These are phyloP conservation scores for Tetraodon nigroviridis DNA, from an alignment of 2,113 vertebrate species.

Conservation along the genomic window DNA sequence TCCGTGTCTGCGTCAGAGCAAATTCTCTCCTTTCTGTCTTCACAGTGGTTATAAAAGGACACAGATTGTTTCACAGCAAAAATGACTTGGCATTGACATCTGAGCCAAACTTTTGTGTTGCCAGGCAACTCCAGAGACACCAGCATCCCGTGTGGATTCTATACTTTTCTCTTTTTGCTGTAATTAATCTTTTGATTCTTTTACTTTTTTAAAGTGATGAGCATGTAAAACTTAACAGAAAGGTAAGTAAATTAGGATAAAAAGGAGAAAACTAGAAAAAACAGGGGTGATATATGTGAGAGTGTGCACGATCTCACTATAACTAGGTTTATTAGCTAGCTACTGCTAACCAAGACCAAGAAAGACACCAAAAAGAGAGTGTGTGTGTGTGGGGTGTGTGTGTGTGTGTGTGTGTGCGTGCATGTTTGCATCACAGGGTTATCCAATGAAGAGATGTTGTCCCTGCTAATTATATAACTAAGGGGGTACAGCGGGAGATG, in stretches of 20 bases:
- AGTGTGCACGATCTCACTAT: too few species aligned
- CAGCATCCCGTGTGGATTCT: slow-evolving; percentile 28
- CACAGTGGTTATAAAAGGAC: slow-evolving; percentile 36
- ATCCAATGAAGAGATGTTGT: slow-evolving; percentile 26
- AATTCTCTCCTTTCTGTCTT: slow-evolving; percentile 17
- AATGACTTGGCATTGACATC: slow-evolving; percentile 42
- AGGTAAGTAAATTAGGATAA: too few species aligned
- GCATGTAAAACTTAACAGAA: too few species aligned
- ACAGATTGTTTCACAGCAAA: slow-evolving; percentile 52
- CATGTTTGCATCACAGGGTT: too few species aligned
- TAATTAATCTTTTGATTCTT: not conserved
- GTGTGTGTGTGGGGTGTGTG: too few species aligned
- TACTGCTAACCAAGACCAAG: too few species aligned
- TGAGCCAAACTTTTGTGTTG: slow-evolving; percentile 57
- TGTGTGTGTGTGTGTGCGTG: too few species aligned
- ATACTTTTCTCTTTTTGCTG: slow-evolving; percentile 26
- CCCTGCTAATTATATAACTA: slow-evolving; percentile 38
- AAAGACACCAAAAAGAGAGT: too few species aligned
- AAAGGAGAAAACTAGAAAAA: too few species aligned
- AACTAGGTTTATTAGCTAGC: too few species aligned
- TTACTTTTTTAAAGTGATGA: not conserved
- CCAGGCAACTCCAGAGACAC: slow-evolving; percentile 51
- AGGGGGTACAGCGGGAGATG: slow-evolving; percentile 31
- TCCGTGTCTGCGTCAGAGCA: slow-evolving; percentile 7
- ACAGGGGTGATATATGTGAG: too few species aligned